Conservation (phyloP, 2,113 vertebrate genomes). For the Proteles cristata region DNA sequence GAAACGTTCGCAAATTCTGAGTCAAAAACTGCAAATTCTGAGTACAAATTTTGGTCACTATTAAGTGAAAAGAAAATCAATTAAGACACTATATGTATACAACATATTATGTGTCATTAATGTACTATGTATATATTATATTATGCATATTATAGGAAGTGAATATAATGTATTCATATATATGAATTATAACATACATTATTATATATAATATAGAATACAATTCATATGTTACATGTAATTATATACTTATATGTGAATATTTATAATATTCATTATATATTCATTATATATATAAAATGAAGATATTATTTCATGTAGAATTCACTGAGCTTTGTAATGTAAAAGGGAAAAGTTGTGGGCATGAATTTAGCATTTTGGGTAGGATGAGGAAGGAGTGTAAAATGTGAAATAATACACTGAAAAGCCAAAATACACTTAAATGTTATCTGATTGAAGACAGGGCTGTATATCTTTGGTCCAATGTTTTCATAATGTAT, state of each 20-base stretch:
- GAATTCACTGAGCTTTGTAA: background rate
- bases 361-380: background rate
- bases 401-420: background rate
- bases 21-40: background rate
- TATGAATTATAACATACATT: background rate
- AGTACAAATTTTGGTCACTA: background rate
- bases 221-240: background rate
- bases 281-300: background rate
- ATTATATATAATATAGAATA: background rate
- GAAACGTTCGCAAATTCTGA: background rate
- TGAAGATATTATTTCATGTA: background rate
- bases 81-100: background rate
- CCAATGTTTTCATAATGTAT: background rate
- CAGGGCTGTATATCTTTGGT: background rate
- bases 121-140: background rate
- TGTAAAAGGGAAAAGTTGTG: background rate
- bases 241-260: background rate
- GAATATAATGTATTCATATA: background rate
- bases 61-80: slow-evolving; percentile 2
- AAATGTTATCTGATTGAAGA: background rate
- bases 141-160: background rate
- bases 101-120: background rate
- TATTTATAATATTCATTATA: background rate
- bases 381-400: background rate
- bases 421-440: background rate